phyloP scores from a whole-genome alignment of 2,888 invertebrate genomes.

The Tenthredo amoena region DNA sequence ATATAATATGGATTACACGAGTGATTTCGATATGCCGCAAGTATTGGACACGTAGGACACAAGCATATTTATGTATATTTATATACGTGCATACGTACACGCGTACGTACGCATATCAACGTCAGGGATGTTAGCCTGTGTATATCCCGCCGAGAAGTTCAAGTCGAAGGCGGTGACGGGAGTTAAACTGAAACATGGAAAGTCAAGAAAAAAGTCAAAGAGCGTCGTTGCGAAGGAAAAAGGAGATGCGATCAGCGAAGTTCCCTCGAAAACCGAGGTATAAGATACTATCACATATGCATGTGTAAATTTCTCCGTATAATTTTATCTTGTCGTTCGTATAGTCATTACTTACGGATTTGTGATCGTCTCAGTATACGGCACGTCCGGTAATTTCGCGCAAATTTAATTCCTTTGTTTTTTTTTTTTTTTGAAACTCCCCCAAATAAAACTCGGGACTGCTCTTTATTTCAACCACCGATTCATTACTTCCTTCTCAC shows the following conservation, averaged over 20 bases:
- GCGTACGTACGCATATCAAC: background rate
- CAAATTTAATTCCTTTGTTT: background rate
- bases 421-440: background rate
- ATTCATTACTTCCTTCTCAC: background rate
- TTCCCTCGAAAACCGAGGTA: conserved; percentile 66
- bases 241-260: background rate
- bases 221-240: conserved; percentile 68
- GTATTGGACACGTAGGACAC: background rate
- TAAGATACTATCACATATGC: conserved; percentile 39
- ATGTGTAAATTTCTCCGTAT: background rate
- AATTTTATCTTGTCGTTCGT: background rate
- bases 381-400: background rate
- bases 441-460: background rate
- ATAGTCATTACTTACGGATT: background rate
- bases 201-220: conserved; percentile 70
- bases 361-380: background rate
- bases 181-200: conserved; percentile 69
- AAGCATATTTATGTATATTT: too few relatives aligned
- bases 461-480: background rate
- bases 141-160: conserved; percentile 75
- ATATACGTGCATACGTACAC: background rate
- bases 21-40: background rate
- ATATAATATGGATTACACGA: background rate
- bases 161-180: conserved; percentile 65
- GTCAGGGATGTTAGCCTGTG: conserved; percentile 72